Percentiles rank a stretch among this genome's conserved stretches.
Evolutionary conservation across 2,113 vertebrate species (phyloP).

Genomic region (Vimba vimba): DNA sequence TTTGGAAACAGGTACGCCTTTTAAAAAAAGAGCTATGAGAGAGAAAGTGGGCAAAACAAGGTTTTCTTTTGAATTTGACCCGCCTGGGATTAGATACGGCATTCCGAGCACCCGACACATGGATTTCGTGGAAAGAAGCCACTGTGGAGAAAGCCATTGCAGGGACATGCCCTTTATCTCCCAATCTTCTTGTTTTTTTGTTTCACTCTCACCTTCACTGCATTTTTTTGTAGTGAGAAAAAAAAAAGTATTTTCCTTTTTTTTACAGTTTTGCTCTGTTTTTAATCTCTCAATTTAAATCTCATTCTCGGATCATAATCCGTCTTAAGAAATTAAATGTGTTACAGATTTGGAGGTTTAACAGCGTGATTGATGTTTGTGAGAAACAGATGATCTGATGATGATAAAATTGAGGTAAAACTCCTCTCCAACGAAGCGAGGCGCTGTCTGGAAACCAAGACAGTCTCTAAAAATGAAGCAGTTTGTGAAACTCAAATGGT

Average conservation of each 20-base stretch:
- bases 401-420: slow-evolving; percentile 23
- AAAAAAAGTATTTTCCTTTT: background rate
- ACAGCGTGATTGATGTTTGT: slow-evolving; percentile 42
- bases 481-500: background rate
- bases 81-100: slow-evolving; percentile 42
- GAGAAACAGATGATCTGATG: slow-evolving; percentile 52
- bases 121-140: background rate
- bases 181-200: background rate
- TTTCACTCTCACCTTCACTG: slow-evolving; percentile 6
- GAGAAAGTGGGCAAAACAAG: slow-evolving; percentile 34
- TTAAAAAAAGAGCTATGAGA: background rate
- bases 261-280: slow-evolving; percentile 2
- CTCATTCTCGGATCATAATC: slow-evolving; percentile 48
- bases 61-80: slow-evolving; percentile 14
- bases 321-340: slow-evolving; percentile 50
- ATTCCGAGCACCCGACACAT: slow-evolving; percentile 5
- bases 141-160: slow-evolving; percentile 26
- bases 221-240: background rate
- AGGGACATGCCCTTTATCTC: slow-evolving; percentile 47
- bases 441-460: background rate
- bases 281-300: slow-evolving; percentile 22
- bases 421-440: background rate
- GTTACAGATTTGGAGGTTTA: slow-evolving; percentile 49
- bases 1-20: slow-evolving; percentile 27
- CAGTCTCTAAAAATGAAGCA: background rate